Percentiles rank a stretch among this genome's conserved stretches.
phyloP scores from a whole-genome alignment of 2,888 invertebrate species.

The Venustoraphidia nigricollis region DNA sequence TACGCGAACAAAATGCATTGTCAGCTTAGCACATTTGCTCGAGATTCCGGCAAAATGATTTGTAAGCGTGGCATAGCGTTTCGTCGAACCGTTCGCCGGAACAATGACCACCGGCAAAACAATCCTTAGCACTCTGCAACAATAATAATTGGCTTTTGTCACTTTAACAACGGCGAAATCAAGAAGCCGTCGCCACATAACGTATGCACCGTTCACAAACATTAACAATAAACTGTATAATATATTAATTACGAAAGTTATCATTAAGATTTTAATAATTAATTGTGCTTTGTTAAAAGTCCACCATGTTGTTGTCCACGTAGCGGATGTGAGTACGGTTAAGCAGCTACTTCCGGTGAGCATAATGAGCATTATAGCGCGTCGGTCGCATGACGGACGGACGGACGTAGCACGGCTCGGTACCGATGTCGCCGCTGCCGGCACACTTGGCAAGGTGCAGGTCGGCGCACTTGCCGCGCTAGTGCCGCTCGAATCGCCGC shows the following conservation, averaged over 20 bases:
- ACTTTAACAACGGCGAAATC: no score
- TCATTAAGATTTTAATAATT: slow-evolving; percentile 12
- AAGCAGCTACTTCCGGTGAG: slow-evolving; percentile 10
- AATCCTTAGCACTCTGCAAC: no score
- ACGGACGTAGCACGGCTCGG: slow-evolving; percentile 14
- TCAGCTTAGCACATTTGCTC: no score
- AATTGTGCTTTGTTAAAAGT: no score
- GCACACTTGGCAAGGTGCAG: neutral
- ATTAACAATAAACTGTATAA: slow-evolving; percentile 26
- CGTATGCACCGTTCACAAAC: slow-evolving; percentile 24
- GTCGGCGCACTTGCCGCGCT: neutral
- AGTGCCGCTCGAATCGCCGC: slow-evolving; percentile 9
- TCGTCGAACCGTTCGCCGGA: no score
- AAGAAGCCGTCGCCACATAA: no score
- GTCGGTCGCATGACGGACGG: slow-evolving; percentile 16
- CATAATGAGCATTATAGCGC: neutral
- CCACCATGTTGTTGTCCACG: no score
- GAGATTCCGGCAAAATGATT: no score
- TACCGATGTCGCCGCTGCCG: slow-evolving; percentile 12
- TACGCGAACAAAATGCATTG: no score
- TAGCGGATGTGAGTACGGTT: slow-evolving; percentile 20
- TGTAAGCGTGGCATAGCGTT: no score
- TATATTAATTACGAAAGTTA: slow-evolving; percentile 18
- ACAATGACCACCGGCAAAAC: no score
- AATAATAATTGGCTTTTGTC: no score